Evolutionary conservation across 2,888 invertebrate genomes (phyloP), one percentile per base, ranked within the genome.

Genomic region (Atrina japonica): DNA sequence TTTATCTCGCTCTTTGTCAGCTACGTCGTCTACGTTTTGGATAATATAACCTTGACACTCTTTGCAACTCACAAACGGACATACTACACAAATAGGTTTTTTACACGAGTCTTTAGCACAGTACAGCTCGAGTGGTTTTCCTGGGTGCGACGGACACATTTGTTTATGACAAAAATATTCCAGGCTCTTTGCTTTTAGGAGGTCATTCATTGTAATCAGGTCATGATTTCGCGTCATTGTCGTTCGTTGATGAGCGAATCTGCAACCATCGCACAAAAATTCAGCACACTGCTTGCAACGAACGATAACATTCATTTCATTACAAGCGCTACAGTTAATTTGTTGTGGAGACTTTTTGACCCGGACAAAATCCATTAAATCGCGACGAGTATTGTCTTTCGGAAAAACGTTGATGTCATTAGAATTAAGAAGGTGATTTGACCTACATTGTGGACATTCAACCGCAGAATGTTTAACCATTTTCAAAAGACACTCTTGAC

Each of bases 401-500:
- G 11, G 25, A 11, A 52, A 52, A 11, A 16, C 29, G 9, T 21
- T 29, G 16, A 52, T 16, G 3, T 29, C 52, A 11, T 21, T 14
- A 5, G 56, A 30, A 14, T n/a, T 63, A 11, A 56, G 23, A 14
- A 29, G 29, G 27, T 72, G 67, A 23, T 56, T 49, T 5, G 40
- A 29, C 9, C 58, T 58, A 45, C 71, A 72, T 9, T 50, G 55
- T 16, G 58, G 64, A 43, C 71, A 72, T 2, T 35, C 9, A 14
- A 72, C 21, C 1, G 23, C 16, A 3, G 27, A 41, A 29, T 45
- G 35, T 56, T 49, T 35, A n/a, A 63, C 21, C 35, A 56, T 41
- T 29, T 49, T 58, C 16, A 58, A 27, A 2, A 72, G 16, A 50
- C 71, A 72, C 27, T 67, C 52, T 35, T 35, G 56, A 35, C 71